Conservation (phyloP, 2,888 invertebrate genomes). For the Pandemis heparana region DNA sequence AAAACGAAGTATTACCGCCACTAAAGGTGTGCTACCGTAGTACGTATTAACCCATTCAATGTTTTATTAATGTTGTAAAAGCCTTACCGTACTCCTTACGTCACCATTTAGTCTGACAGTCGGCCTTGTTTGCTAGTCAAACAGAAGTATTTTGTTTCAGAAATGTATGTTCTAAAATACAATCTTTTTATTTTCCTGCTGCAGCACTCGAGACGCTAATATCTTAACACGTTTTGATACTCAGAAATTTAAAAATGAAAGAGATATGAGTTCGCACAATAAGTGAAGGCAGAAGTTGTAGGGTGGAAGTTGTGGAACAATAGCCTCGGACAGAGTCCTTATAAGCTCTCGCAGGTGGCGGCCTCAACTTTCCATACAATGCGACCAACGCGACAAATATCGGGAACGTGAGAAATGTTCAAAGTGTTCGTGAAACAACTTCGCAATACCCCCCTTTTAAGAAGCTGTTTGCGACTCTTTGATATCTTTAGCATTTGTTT, state of each 20-base stretch:
- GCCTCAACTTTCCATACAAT: constrained; percentile 63
- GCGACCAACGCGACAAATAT: constrained; percentile 57
- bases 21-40: not conserved
- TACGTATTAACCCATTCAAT: constrained; percentile 22
- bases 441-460: constrained; percentile 44
- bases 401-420: constrained; percentile 57
- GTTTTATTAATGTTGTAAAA: constrained; percentile 28
- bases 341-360: constrained; percentile 74
- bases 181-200: constrained; percentile 41
- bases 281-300: constrained; percentile 60
- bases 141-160: not conserved
- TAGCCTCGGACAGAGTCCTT: constrained; percentile 57
- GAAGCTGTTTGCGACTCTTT: constrained; percentile 43
- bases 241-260: constrained; percentile 56
- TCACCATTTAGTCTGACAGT: constrained; percentile 12
- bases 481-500: constrained; percentile 37
- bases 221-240: constrained; percentile 50
- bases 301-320: constrained; percentile 62
- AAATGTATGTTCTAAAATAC: constrained; percentile 23
- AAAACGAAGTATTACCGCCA: constrained; percentile 20
- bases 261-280: constrained; percentile 59
- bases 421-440: constrained; percentile 53
- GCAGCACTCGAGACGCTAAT: constrained; percentile 45
- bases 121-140: constrained; percentile 6
- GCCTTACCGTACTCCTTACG: constrained; percentile 17